These are phyloP conservation scores for Microctenopoma steveboyesi DNA, from an alignment of 2,797 vertebrate species.

Conservation along the genomic window DNA sequence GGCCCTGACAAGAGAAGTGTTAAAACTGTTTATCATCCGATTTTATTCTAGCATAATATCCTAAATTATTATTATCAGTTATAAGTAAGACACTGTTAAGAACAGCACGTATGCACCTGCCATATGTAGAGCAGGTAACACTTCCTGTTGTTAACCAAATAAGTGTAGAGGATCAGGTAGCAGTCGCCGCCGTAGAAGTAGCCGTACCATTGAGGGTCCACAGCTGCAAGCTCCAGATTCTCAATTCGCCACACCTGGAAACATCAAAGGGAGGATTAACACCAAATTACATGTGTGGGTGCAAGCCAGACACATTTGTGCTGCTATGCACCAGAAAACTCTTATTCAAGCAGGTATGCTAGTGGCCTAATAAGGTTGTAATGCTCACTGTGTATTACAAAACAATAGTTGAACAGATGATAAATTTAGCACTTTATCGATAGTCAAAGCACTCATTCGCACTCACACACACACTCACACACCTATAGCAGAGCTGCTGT, in stretches of 20 bases:
- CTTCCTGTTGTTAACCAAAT: slow-evolving; percentile 80
- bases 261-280: slow-evolving; percentile 1
- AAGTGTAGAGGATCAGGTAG: slow-evolving; percentile 91
- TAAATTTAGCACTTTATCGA: no score
- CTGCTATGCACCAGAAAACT: not conserved
- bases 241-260: slow-evolving; percentile 91
- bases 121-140: slow-evolving; percentile 90
- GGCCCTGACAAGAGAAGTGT: slow-evolving; percentile 77
- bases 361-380: not conserved
- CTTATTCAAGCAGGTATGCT: not conserved
- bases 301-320: not conserved
- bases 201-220: slow-evolving; percentile 81
- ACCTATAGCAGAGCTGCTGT: no score
- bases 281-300: not conserved
- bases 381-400: no score
- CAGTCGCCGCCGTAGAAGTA: slow-evolving; percentile 94
- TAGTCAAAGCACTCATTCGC: no score
- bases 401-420: not conserved
- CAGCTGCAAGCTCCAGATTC: slow-evolving; percentile 86
- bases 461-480: no score
- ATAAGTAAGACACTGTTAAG: not conserved
- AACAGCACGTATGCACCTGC: slow-evolving; percentile 82
- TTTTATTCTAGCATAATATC: not conserved
- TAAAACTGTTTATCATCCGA: not conserved
- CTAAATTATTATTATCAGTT: not conserved